These are phyloP conservation scores for Falco peregrinus DNA, from an alignment of 2,797 vertebrate genomes.

Conservation along the genomic window DNA sequence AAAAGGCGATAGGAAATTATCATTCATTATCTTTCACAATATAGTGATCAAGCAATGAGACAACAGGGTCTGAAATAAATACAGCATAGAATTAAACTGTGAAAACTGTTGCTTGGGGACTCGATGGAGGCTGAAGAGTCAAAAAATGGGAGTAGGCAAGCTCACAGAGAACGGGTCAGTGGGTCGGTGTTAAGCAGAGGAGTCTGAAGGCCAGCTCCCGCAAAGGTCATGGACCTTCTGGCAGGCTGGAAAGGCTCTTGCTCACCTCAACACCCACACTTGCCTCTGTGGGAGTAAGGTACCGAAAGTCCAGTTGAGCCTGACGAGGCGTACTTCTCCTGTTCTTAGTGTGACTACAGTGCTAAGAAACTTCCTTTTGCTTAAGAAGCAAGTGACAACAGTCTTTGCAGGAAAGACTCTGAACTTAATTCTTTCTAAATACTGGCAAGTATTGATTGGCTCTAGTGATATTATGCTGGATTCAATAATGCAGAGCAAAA, in stretches of 20 bases:
- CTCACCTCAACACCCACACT: not conserved
- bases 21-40: not conserved
- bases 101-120: not conserved
- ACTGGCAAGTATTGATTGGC: not conserved
- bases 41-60: not conserved
- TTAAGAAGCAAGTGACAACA: not conserved
- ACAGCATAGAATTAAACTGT: not conserved
- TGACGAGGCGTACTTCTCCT: not conserved
- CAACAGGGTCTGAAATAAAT: not conserved
- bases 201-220: not conserved
- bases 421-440: not conserved
- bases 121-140: not conserved
- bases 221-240: not conserved
- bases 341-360: not conserved
- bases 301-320: not conserved
- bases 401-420: not conserved
- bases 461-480: not conserved
- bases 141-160: not conserved
- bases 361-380: not conserved
- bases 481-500: not conserved
- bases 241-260: not conserved
- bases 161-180: not conserved
- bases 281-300: not conserved
- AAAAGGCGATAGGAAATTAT: not conserved
- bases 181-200: not conserved